Base-by-base conservation (phyloP, 92 coral and sea anemone species). In the Zoanthus sansibaricus region DNA sequence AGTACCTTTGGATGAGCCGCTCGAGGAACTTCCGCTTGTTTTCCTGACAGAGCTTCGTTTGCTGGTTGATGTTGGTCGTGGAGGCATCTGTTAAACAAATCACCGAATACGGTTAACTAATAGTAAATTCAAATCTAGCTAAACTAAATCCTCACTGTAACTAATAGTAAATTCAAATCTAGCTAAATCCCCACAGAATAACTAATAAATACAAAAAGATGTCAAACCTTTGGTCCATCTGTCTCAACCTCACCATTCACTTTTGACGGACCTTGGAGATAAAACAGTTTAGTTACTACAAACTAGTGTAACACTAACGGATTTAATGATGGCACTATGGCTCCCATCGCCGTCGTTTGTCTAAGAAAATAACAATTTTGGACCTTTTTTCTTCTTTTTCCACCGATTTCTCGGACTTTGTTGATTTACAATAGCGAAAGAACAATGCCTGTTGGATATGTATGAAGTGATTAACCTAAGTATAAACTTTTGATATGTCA, bases 191-290 rank as follows among this genome's bases (percentile, higher is more conserved):
- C 18, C 9, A 30, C 46, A 1, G 9, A 1, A 69, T 10, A 69
- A 32, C 46, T 20, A 11, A 69, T 6, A 31, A 30, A 69, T 5
- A 17, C 16, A 37, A 7, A 14, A 31, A 30, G 12, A 3, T 10
- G 30, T 67, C 82, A 46, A 77, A 94, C 98, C 98, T 92, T 94
- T 7, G 92, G 74, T 78, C 92, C 98, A 78, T 92, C 92, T 61
- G 94, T 90, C 67, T 89, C 93, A 47, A 89, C 89, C 68, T 94
- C 98, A 46, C 98, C 98, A 83, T 94, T 94, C 58, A 94, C 69
- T 75, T 89, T 90, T 86, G 93, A 73, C 25, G 95, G 88, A n/a
- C 98, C 98, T 94, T 78, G n/a, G 45, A 45, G 55, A 56, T 7
- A 94, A 80, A 58, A 90, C 11, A 33, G 16, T 46, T 54, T 17